Evolutionary conservation across 2,113 vertebrate species (phyloP), one percentile per base, ranked within the genome.

Genomic region (Phalacrocorax carbo): DNA sequence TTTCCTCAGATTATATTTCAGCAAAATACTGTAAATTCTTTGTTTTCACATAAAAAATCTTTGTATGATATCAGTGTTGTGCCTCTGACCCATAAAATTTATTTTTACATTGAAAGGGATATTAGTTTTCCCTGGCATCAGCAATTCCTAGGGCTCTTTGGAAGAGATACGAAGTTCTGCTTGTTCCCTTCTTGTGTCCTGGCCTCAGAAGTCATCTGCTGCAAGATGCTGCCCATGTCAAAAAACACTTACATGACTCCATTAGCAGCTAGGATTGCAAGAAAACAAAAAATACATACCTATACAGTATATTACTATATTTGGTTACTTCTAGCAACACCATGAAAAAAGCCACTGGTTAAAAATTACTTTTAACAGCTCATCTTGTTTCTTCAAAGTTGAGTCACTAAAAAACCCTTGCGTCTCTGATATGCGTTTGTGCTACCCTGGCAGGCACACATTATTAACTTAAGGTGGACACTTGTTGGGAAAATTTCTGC

Each of bases 1-100:
- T 93, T 94, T 94, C 87, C 82, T 88, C 62, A 66, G 57, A 88
- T 87, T 51, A 46, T 57, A 66, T 92, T 92, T 93, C 70, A 86
- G 30, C 13, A 90, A 91, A 85, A 95, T 88, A 82, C 29, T 80
- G 46, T 58, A 90, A 96, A 95, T 92, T 83, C 71, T 18, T 82
- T 88, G 44, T 73, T 96, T 91, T 73, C 44, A 51, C 21, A 29
- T 83, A 80, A 93, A 93, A 81, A 81, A 71, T 66, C n/a, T 76
- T 58, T 71, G 29, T 49, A 52, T 68, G 36, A 13, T 87, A 90
- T 65, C 44, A 57, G 15, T 42, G 34, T 46, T 88, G 11, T 58
- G 40, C 58, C 71, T 66, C 49, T 88, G 71, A 88, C 32, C 14
- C 75, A 57, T 32, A 73, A 88, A 82, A 87, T 77, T 49, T 58